phyloP scores from a whole-genome alignment of 2,888 invertebrate species.

The Ischnura elegans region DNA sequence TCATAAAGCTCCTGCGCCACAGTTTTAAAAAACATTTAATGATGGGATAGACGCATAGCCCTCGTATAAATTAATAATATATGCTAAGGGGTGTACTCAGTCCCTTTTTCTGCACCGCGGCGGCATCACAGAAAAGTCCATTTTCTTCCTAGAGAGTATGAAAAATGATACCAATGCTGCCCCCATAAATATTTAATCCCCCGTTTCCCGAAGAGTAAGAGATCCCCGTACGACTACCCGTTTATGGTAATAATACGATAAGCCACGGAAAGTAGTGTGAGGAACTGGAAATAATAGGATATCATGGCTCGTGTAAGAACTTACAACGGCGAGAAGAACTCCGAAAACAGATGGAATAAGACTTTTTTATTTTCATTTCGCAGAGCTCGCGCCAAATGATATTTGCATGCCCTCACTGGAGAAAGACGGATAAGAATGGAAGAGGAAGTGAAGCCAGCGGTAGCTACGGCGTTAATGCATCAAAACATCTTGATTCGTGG shows the following conservation, averaged over 20 bases:
- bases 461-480: not conserved
- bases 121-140: not conserved
- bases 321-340: not conserved
- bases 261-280: not conserved
- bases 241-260: not conserved
- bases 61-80: no score
- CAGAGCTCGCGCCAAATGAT: not conserved
- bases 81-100: no score
- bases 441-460: not conserved
- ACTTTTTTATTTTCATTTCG: not conserved
- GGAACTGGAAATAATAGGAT: not conserved
- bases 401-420: slow-evolving; percentile 20
- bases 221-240: not conserved
- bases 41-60: no score
- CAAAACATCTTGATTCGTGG: slow-evolving; percentile 52
- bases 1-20: no score
- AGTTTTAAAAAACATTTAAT: no score
- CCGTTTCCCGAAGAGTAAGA: not conserved
- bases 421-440: not conserved
- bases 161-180: not conserved
- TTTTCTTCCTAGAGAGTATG: not conserved
- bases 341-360: not conserved
- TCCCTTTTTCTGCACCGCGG: not conserved
- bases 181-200: slow-evolving; percentile 15
- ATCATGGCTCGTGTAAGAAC: slow-evolving; percentile 8